Conservation (phyloP, 2,797 vertebrate species). For the Phaenicophaeus curvirostris region DNA sequence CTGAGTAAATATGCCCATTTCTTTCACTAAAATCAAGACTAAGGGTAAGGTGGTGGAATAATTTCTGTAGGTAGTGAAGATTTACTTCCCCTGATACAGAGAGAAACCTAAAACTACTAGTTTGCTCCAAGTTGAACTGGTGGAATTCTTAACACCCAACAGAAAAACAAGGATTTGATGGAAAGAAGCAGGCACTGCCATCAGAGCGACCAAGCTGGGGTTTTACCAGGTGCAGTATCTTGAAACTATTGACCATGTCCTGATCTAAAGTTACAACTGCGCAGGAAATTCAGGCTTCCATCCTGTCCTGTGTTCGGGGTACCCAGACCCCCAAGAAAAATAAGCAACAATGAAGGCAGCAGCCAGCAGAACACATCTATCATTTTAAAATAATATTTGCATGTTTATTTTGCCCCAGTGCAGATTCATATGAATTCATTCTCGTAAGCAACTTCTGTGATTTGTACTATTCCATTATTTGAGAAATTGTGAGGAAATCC, state of each 20-base stretch:
- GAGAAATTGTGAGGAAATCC: background rate
- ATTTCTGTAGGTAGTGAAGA: background rate
- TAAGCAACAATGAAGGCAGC: background rate
- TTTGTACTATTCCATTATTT: background rate
- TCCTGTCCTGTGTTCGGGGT: background rate
- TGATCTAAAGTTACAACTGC: background rate
- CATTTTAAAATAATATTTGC: background rate
- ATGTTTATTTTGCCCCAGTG: background rate
- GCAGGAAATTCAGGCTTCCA: background rate
- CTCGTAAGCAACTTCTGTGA: background rate
- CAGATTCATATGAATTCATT: background rate
- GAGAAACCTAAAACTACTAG: background rate
- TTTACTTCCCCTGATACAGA: background rate
- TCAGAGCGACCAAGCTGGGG: background rate
- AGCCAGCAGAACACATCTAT: background rate
- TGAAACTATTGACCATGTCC: fast-evolving
- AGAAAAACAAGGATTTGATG: background rate
- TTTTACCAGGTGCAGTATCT: background rate
- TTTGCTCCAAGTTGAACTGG: background rate
- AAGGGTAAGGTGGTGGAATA: background rate
- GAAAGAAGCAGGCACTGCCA: background rate
- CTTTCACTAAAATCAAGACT: background rate
- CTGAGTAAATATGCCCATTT: background rate
- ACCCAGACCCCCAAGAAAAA: background rate
- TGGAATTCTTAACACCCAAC: background rate